A percentile compares a stretch with the other conserved stretches of the same genome.
Conservation (phyloP, 2,113 vertebrate species). For the Paramisgurnus dabryanus region DNA sequence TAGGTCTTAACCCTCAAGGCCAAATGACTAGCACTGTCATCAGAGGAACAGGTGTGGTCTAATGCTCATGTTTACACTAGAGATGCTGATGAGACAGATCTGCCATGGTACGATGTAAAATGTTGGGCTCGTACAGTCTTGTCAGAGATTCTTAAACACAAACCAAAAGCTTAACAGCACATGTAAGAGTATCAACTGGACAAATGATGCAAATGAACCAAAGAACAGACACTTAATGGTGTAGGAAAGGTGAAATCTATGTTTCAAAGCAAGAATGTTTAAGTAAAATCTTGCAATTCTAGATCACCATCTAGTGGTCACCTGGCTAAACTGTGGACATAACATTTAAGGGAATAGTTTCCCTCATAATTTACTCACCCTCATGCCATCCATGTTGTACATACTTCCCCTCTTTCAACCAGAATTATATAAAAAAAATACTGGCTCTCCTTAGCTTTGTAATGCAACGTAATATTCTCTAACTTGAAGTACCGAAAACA, state of each 20-base stretch:
- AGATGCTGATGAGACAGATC: conserved; percentile 16
- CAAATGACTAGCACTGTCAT: conserved; percentile 37
- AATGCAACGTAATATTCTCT: not conserved
- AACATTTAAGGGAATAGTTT: not conserved
- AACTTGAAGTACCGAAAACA: not conserved
- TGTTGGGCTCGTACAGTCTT: not conserved
- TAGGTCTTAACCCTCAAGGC: conserved; percentile 23
- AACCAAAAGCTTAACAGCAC: not conserved
- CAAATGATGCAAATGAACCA: not conserved
- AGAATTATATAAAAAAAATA: too few species aligned
- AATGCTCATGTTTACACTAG: conserved; percentile 12
- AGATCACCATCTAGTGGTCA: conserved; percentile 21
- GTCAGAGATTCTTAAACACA: conserved; percentile 6
- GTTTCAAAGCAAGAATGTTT: not conserved
- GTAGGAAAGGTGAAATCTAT: not conserved
- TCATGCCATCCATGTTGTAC: too few species aligned
- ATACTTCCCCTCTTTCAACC: too few species aligned
- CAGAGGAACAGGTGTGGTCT: conserved; percentile 46
- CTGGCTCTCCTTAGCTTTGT: too few species aligned
- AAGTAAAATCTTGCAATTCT: not conserved
- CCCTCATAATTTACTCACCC: too few species aligned
- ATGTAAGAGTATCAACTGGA: not conserved
- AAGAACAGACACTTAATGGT: conserved; percentile 19
- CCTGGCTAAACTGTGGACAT: not conserved
- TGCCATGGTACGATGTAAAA: not conserved